Percentiles rank a stretch among this genome's conserved stretches.
Conservation (phyloP, 64 coral and sea anemone genomes). For the Dendrophyllia cribrosa region DNA sequence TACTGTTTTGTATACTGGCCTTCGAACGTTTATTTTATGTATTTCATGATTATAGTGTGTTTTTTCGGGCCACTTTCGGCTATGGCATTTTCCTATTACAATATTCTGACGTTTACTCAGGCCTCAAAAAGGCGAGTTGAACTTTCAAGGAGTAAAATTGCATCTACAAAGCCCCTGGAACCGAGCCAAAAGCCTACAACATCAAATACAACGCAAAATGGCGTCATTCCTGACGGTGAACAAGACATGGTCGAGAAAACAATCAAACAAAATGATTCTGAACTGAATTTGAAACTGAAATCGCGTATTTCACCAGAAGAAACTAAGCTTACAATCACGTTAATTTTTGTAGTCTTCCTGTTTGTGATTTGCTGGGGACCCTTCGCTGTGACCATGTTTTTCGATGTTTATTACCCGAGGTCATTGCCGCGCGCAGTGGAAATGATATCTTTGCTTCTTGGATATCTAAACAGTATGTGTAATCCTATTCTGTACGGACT, state of each 20-base stretch:
- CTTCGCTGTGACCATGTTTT: slow-evolving; percentile 82
- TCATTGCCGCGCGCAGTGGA: slow-evolving; percentile 40
- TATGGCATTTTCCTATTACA: slow-evolving; percentile 70
- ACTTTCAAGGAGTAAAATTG: background rate
- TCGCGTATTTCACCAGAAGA: slow-evolving; percentile 29
- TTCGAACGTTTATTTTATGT: slow-evolving; percentile 71
- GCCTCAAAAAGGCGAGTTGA: background rate
- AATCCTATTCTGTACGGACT: slow-evolving; percentile 75
- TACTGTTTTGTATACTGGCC: slow-evolving; percentile 89
- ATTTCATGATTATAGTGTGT: slow-evolving; percentile 80
- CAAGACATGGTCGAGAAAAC: too few species aligned
- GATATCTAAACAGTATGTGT: slow-evolving; percentile 77
- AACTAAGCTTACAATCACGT: slow-evolving; percentile 67
- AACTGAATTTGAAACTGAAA: too few species aligned
- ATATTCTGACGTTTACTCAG: slow-evolving; percentile 66
- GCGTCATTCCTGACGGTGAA: too few species aligned
- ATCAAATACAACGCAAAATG: too few species aligned
- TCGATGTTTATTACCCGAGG: slow-evolving; percentile 48
- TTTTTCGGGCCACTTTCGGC: slow-evolving; percentile 64
- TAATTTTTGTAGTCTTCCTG: slow-evolving; percentile 62
- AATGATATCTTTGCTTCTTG: slow-evolving; percentile 24
- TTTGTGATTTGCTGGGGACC: slow-evolving; percentile 74
- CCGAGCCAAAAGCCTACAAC: too few species aligned
- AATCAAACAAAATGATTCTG: too few species aligned
- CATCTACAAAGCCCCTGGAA: too few species aligned